Conservation (phyloP, 2,113 vertebrate genomes). For the Leucopsar rothschildi region DNA sequence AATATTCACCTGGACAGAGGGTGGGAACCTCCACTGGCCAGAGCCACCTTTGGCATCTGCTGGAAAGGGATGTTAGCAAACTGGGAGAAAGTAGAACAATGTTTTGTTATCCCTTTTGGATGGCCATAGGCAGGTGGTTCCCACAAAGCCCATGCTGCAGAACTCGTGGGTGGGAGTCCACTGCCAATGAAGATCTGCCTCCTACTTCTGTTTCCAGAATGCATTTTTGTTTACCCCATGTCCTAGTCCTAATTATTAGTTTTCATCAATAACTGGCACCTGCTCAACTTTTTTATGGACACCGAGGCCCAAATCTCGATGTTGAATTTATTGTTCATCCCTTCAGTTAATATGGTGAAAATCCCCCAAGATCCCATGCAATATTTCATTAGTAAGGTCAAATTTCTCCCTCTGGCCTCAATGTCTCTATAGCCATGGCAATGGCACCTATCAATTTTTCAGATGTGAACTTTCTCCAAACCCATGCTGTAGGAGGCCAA, state of each 20-base stretch:
- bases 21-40: neutral
- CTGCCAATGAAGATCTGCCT: neutral
- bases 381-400: too few species aligned
- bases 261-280: neutral
- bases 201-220: neutral
- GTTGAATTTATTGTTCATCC: neutral
- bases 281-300: neutral
- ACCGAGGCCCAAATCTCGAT: neutral
- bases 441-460: neutral
- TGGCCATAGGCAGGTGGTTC: neutral
- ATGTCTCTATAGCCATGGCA: neutral
- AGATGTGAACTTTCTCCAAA: neutral
- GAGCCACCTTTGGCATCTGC: neutral
- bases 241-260: neutral
- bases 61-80: neutral
- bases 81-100: neutral
- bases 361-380: accelerated
- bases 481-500: neutral
- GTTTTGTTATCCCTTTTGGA: neutral
- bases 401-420: neutral
- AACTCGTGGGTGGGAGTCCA: neutral
- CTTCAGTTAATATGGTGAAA: neutral
- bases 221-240: neutral
- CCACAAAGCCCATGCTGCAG: neutral
- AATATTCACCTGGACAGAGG: too few species aligned